Base-by-base conservation (phyloP, 2,888 invertebrate genomes). In the Acronicta psi region DNA sequence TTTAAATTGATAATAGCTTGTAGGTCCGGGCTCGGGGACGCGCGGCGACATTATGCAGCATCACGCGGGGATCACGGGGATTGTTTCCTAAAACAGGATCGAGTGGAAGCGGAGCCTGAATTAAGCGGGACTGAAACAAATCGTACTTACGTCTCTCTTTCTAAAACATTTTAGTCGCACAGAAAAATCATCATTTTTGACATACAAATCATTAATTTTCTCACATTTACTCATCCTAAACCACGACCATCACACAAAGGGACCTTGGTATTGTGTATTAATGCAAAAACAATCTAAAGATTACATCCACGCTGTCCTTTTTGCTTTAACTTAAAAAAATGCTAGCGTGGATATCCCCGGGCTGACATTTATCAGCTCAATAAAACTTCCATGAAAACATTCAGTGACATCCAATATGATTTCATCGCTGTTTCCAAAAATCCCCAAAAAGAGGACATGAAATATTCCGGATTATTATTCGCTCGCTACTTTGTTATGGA, bases 81-180 rank as follows among this genome's bases (percentile, higher is more conserved):
- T 91, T 90, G 91, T 91, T 89, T 91, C 90, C 89, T 90, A 88
- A 91, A 92, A 90, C 90, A 91, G 88, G 89, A 91, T 90, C 84
- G 89, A 85, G 87, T 83, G 84, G 82, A 78, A 79, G 87, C 82
- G 58, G 82, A 78, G 84, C 75, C 83, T 83, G 87, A 88, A 90
- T 89, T 90, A 86, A 89, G 85, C 84, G 83, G 78, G 80, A 73
- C 77, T 66, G 73, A 73, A 80, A 75, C 76, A 72, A 75, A 72
- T 72, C 63, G 59, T 55, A 69, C 62, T 72, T 58, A 52, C 69
- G 66, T 53, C 59, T 61, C 51, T 58, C 58, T 67, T 75, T 73
- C 71, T 45, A 13, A 38, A 65, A 71, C 46, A 63, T 57, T 54
- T 59, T 56, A 55, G 40, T 69, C 14, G 34, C 34, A 34, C 3